A percentile compares a stretch with the other conserved stretches of the same genome.
phyloP scores from a whole-genome alignment of 2,888 invertebrate genomes.

The Parthenolecanium corni region DNA sequence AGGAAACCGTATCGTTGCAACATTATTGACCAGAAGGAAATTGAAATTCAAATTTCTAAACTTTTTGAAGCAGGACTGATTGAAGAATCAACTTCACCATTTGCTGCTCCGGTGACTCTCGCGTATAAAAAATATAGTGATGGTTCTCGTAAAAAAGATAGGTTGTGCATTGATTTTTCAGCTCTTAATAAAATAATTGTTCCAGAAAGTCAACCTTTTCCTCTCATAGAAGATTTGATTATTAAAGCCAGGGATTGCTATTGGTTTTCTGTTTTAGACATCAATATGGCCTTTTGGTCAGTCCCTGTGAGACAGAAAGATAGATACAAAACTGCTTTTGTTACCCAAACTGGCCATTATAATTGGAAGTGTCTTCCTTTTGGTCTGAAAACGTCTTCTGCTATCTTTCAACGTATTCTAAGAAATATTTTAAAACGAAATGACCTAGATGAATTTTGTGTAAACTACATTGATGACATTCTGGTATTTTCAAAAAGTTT shows the following conservation, averaged over 20 bases:
- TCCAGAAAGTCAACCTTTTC: slow-evolving; percentile 17
- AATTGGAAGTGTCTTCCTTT: slow-evolving; percentile 7
- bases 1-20: slow-evolving; percentile 24
- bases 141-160: neutral
- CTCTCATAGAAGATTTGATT: slow-evolving; percentile 16
- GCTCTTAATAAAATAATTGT: slow-evolving; percentile 19
- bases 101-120: slow-evolving; percentile 15
- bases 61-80: slow-evolving; percentile 11
- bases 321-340: slow-evolving; percentile 19
- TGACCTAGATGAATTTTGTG: neutral
- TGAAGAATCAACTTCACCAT: slow-evolving; percentile 18
- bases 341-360: slow-evolving; percentile 15
- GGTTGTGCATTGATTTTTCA: slow-evolving; percentile 18
- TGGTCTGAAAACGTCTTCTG: slow-evolving; percentile 17
- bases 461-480: neutral
- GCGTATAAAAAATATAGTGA: slow-evolving; percentile 11
- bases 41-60: slow-evolving; percentile 18
- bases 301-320: slow-evolving; percentile 16
- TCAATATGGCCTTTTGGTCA: slow-evolving; percentile 39
- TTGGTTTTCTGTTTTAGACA: slow-evolving; percentile 36
- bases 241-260: slow-evolving; percentile 35
- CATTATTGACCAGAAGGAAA: slow-evolving; percentile 14
- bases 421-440: neutral
- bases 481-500: slow-evolving; percentile 32
- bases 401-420: neutral